Percentiles rank a stretch among this genome's conserved stretches.
These are phyloP conservation scores for Cyaniris semiargus DNA, from an alignment of 2,888 invertebrate species.

Conservation along the genomic window DNA sequence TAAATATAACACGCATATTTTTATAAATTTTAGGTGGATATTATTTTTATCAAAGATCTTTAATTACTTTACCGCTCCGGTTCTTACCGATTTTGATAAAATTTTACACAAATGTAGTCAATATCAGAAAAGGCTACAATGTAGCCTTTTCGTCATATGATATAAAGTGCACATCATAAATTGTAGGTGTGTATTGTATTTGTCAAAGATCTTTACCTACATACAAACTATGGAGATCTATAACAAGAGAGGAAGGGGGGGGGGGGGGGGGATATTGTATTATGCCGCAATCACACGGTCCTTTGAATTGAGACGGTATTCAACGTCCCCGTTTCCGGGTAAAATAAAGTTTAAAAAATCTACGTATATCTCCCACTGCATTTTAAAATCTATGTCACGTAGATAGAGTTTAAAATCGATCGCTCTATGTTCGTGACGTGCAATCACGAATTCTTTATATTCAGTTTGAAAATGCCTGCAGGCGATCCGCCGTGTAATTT, in stretches of 20 bases:
- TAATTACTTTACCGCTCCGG: no score
- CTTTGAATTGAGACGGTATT: slow-evolving; percentile 48
- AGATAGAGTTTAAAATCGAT: slow-evolving; percentile 37
- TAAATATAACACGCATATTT: no score
- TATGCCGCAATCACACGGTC: slow-evolving; percentile 48
- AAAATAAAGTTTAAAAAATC: slow-evolving; percentile 46
- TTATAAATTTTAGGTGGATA: no score
- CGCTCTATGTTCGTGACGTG: slow-evolving; percentile 38
- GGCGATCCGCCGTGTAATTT: not conserved
- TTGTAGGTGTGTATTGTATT: not conserved
- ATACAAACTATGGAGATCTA: not conserved
- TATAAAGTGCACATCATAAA: no score
- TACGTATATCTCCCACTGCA: slow-evolving; percentile 36
- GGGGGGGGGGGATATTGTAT: slow-evolving; percentile 39
- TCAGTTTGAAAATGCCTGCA: slow-evolving; percentile 31
- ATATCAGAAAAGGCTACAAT: no score
- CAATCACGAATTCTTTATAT: slow-evolving; percentile 46
- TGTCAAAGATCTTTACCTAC: not conserved
- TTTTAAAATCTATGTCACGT: slow-evolving; percentile 30
- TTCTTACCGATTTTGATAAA: no score
- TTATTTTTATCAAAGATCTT: no score
- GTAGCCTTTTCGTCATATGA: no score
- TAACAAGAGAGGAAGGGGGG: no score
- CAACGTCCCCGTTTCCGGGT: slow-evolving; percentile 48
- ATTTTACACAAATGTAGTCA: no score